These are phyloP conservation scores for Seriola aureovittata DNA, from an alignment of 2,113 vertebrate genomes.

Conservation along the genomic window DNA sequence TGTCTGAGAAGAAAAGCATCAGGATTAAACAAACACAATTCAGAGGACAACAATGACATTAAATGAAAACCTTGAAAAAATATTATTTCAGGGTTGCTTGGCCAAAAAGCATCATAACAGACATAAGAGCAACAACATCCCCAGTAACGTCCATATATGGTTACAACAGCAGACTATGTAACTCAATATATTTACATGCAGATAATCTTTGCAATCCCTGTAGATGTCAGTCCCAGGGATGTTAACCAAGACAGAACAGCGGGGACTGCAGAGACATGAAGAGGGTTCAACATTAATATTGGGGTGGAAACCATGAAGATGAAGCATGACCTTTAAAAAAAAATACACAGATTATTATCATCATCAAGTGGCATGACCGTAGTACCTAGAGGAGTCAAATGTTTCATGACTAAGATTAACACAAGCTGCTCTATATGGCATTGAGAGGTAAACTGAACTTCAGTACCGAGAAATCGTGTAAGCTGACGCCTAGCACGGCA, in stretches of 20 bases:
- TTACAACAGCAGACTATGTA: background rate
- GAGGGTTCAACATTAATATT: background rate
- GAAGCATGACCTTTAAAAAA: background rate
- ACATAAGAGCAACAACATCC: background rate
- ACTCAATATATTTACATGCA: conserved; percentile 83
- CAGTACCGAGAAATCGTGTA: no score
- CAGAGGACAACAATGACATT: background rate
- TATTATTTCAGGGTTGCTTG: no score
- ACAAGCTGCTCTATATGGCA: no score
- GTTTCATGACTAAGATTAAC: background rate
- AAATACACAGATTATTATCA: background rate
- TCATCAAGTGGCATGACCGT: background rate
- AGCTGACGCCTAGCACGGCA: no score
- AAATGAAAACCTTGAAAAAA: background rate
- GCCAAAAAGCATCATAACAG: background rate
- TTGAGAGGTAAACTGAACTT: no score
- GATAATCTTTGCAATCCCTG: conserved; percentile 92
- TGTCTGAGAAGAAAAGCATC: conserved; percentile 78
- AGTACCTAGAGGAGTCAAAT: no score
- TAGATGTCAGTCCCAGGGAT: conserved; percentile 92
- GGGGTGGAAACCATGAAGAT: no score
- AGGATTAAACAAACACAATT: background rate
- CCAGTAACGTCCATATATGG: background rate
- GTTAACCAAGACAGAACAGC: conserved; percentile 90
- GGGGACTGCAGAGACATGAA: conserved; percentile 84